Conservation (phyloP, 2,113 vertebrate genomes). For the Callionymus lyra region DNA sequence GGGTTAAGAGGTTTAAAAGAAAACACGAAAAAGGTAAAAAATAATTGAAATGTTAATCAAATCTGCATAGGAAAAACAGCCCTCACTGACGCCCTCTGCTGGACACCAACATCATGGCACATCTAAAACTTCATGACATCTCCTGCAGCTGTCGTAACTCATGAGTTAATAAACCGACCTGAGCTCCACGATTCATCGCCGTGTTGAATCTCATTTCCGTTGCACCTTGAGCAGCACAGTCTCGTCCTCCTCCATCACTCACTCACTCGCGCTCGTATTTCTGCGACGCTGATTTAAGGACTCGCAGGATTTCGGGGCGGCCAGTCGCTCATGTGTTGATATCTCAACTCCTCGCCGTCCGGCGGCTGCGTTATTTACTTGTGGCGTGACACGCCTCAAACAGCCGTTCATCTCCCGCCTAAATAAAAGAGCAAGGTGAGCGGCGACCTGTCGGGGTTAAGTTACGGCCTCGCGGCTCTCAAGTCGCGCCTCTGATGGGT, state of each 20-base stretch:
- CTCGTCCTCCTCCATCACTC: slow-evolving; percentile 58
- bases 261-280: slow-evolving; percentile 70
- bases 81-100: too few species aligned
- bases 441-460: slow-evolving; percentile 58
- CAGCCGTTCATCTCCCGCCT: slow-evolving; percentile 60
- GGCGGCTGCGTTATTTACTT: slow-evolving; percentile 46
- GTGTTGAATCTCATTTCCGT: slow-evolving; percentile 63
- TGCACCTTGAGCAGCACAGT: slow-evolving; percentile 49
- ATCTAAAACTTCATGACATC: too few species aligned
- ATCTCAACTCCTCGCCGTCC: slow-evolving; percentile 53
- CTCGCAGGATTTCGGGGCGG: slow-evolving; percentile 58
- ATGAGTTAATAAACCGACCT: too few species aligned
- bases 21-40: too few species aligned
- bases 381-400: slow-evolving; percentile 51
- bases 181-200: too few species aligned
- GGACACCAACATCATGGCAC: too few species aligned
- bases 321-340: slow-evolving; percentile 55
- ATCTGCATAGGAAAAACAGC: too few species aligned
- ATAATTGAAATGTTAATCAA: too few species aligned
- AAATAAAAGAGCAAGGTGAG: slow-evolving; percentile 62
- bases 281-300: slow-evolving; percentile 64
- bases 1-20: too few species aligned
- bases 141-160: too few species aligned
- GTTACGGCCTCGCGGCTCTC: slow-evolving; percentile 35
- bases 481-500: slow-evolving; percentile 46